phyloP scores from a whole-genome alignment of 1,140 invertebrate genomes.

The Pristionchus pacificus region DNA sequence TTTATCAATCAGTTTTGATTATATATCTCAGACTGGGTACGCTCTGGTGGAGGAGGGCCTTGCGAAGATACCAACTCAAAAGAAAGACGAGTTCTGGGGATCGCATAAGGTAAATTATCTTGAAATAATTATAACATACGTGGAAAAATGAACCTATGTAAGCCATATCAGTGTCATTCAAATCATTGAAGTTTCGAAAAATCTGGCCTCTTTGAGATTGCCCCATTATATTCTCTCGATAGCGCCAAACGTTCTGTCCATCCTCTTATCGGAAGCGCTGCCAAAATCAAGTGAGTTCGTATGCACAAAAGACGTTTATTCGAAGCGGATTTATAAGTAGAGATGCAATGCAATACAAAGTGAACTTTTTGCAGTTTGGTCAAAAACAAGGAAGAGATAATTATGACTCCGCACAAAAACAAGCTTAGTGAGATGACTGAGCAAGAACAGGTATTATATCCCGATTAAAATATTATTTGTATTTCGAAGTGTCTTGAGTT shows the following conservation, averaged over 20 bases:
- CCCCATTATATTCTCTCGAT: constrained; percentile 47
- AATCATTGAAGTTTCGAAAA: too few species aligned
- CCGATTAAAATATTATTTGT: neutral
- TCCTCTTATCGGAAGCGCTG: constrained; percentile 46
- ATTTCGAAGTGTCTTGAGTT: constrained; percentile 1
- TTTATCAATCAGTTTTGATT: too few species aligned
- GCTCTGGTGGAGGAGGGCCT: constrained; percentile 29
- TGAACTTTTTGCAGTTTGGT: constrained; percentile 41
- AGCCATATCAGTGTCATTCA: too few species aligned
- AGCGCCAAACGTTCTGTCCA: constrained; percentile 48
- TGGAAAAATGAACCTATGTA: too few species aligned
- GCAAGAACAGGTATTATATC: constrained; percentile 37
- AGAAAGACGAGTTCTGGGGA: constrained; percentile 44
- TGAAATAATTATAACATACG: too few species aligned
- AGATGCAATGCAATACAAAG: constrained; percentile 27
- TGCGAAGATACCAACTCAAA: constrained; percentile 32
- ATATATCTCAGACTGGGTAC: constrained; percentile 30
- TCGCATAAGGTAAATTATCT: constrained; percentile 35
- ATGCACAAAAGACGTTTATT: too few species aligned
- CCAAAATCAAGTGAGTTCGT: constrained; percentile 44
- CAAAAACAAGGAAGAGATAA: constrained; percentile 38
- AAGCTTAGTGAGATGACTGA: constrained; percentile 46
- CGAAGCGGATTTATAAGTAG: neutral
- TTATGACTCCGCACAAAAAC: constrained; percentile 52
- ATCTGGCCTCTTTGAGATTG: constrained; percentile 27